phyloP scores from a whole-genome alignment of 2,797 vertebrate species.

The Acestrorhynchus altus region DNA sequence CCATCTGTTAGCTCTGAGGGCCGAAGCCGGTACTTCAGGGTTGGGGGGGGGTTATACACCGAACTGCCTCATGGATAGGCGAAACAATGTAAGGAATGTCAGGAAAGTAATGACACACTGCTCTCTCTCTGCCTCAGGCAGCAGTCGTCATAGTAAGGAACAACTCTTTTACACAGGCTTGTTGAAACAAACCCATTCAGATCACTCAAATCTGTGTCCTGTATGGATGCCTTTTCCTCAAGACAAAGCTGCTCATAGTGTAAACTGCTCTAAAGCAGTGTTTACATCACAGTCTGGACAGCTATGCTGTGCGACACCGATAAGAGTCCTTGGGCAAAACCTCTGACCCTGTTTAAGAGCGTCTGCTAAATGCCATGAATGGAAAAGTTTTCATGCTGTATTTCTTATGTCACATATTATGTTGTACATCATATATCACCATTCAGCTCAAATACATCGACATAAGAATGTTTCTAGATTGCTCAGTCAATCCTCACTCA shows the following conservation, averaged over 20 bases:
- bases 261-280: neutral
- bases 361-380: no score
- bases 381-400: no score
- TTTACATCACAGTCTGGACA: neutral
- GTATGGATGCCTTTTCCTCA: neutral
- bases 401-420: no score
- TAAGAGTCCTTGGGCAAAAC: no score
- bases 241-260: neutral
- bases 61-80: neutral
- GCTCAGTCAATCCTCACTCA: no score
- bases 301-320: no score
- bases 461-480: no score
- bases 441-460: no score
- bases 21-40: conserved; percentile 16
- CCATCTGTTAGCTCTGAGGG: conserved; percentile 54
- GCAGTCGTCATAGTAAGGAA: neutral
- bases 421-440: no score
- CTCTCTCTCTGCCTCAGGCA: neutral
- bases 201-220: neutral
- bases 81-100: neutral
- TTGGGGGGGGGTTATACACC: neutral
- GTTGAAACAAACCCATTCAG: neutral
- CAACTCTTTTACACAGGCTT: neutral
- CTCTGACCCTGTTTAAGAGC: no score
- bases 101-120: conserved; percentile 5